These are phyloP conservation scores for Epinotia demarniana DNA, from an alignment of 2,888 invertebrate genomes.

Conservation along the genomic window DNA sequence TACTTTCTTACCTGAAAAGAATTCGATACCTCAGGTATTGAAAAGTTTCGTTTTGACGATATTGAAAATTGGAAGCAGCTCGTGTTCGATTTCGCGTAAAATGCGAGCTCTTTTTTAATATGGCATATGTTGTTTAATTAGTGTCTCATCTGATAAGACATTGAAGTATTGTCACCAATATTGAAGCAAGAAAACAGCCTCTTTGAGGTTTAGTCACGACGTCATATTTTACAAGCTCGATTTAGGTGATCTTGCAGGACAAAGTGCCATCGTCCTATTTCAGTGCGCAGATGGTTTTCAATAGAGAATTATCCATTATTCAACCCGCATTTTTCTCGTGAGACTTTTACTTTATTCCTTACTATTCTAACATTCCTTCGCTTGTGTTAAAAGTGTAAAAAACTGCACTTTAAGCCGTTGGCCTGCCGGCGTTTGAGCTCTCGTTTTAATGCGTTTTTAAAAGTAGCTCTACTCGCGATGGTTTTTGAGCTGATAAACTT, in stretches of 20 bases:
- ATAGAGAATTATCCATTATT: constrained; percentile 46
- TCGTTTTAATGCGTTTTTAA: constrained; percentile 45
- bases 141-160: constrained; percentile 13
- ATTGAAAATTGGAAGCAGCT: constrained; percentile 36
- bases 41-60: constrained; percentile 44
- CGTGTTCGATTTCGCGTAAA: constrained; percentile 40
- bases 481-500: constrained; percentile 39
- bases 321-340: constrained; percentile 44
- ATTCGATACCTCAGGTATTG: constrained; percentile 44
- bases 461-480: constrained; percentile 39
- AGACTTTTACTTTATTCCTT: constrained; percentile 43
- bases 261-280: constrained; percentile 44
- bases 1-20: constrained; percentile 46
- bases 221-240: constrained; percentile 5
- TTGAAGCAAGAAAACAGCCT: background rate
- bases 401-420: constrained; percentile 37
- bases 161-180: background rate
- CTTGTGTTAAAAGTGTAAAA: constrained; percentile 45
- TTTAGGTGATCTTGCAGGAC: constrained; percentile 36
- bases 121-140: constrained; percentile 18
- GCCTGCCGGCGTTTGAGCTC: constrained; percentile 42
- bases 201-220: background rate
- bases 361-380: constrained; percentile 43
- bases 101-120: constrained; percentile 21
- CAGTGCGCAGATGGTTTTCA: constrained; percentile 42